A percentile compares a stretch with the other conserved stretches of the same genome.
These are phyloP conservation scores for Luscinia megarhynchos DNA, from an alignment of 2,797 vertebrate species.

Conservation along the genomic window DNA sequence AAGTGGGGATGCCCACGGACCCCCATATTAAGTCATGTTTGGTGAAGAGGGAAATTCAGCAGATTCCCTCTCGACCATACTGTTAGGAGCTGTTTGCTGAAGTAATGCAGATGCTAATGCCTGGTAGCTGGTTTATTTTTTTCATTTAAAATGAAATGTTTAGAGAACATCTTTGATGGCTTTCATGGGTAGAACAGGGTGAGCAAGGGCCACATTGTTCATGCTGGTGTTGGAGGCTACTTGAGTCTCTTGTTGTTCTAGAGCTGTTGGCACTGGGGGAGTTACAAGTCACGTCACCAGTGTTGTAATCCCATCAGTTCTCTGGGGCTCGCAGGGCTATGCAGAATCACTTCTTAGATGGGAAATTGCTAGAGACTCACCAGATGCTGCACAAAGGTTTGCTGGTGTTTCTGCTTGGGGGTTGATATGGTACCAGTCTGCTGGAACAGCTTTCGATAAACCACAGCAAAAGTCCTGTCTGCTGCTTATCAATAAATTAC, in stretches of 20 bases:
- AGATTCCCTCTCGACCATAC: not conserved
- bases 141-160: not conserved
- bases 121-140: not conserved
- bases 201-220: not conserved
- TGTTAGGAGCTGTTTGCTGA: not conserved
- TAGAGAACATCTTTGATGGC: not conserved
- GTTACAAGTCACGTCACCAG: conserved; percentile 7
- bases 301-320: conserved; percentile 47
- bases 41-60: not conserved
- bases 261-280: conserved; percentile 15
- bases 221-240: conserved; percentile 20
- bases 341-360: conserved; percentile 42
- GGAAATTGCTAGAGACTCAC: conserved; percentile 46
- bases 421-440: not conserved
- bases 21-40: conserved; percentile 64
- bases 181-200: not conserved
- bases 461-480: not conserved
- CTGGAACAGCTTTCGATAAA: not conserved
- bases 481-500: conserved; percentile 18
- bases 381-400: conserved; percentile 34
- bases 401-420: not conserved
- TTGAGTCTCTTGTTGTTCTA: conserved; percentile 14
- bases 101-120: not conserved
- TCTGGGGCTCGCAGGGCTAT: conserved; percentile 22
- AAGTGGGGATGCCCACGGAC: conserved; percentile 29